These are phyloP conservation scores for Pseudocheirus occidentalis DNA, from an alignment of 2,797 vertebrate genomes.

Conservation along the genomic window DNA sequence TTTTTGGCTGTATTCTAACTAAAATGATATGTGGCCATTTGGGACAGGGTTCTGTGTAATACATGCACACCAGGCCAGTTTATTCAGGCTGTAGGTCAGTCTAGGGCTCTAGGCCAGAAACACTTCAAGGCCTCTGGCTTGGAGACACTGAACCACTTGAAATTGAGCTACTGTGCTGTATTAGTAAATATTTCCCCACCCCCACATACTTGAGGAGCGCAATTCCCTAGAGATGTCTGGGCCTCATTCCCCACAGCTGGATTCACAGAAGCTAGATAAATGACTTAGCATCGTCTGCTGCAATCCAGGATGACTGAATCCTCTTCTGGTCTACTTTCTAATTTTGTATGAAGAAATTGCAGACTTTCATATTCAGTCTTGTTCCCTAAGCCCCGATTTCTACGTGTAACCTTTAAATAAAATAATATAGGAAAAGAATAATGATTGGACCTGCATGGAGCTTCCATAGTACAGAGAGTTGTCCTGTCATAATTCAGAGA, in stretches of 20 bases:
- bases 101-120: slow-evolving; percentile 38
- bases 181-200: slow-evolving; percentile 44
- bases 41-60: slow-evolving; percentile 52
- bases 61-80: slow-evolving; percentile 26
- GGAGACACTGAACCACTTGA: slow-evolving; percentile 27
- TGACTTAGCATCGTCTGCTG: slow-evolving; percentile 39
- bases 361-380: not conserved
- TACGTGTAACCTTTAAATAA: not conserved
- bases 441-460: too few relatives aligned
- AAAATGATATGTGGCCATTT: not conserved
- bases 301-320: not conserved
- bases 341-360: slow-evolving; percentile 35
- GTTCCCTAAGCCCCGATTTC: not conserved
- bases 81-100: slow-evolving; percentile 63
- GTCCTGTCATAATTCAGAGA: too few relatives aligned
- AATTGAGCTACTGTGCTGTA: slow-evolving; percentile 45
- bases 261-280: slow-evolving; percentile 37
- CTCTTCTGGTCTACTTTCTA: slow-evolving; percentile 11
- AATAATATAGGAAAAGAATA: not conserved
- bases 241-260: slow-evolving; percentile 37
- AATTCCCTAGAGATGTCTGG: slow-evolving; percentile 51
- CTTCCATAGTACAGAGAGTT: not conserved
- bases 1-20: slow-evolving; percentile 57
- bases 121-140: not conserved
- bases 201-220: slow-evolving; percentile 38